These are phyloP conservation scores for Pandion haliaetus DNA, from an alignment of 2,113 vertebrate genomes.

Conservation along the genomic window DNA sequence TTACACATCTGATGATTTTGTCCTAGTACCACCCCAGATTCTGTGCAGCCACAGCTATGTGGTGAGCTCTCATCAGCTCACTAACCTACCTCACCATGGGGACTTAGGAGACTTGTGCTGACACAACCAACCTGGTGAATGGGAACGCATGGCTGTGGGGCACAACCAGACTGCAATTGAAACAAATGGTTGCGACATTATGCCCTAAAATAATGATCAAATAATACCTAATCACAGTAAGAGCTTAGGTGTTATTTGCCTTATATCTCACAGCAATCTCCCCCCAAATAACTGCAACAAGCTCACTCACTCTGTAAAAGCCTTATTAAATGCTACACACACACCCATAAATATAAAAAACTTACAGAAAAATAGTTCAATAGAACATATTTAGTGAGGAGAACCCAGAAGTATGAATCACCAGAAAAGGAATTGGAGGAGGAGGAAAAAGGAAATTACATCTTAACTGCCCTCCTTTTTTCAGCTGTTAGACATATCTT, in stretches of 20 bases:
- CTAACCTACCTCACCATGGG: accelerated
- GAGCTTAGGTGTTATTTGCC: background rate
- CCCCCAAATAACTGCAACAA: background rate
- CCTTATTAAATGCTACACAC: background rate
- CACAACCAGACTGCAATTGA: background rate
- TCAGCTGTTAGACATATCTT: background rate
- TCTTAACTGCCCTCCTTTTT: background rate
- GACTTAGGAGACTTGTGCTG: background rate
- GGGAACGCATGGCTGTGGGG: accelerated
- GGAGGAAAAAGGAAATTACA: background rate
- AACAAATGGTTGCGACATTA: background rate
- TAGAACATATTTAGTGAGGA: background rate
- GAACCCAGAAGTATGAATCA: background rate
- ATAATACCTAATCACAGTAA: background rate
- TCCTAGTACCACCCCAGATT: background rate
- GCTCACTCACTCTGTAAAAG: background rate
- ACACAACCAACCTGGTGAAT: accelerated
- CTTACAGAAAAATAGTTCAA: background rate
- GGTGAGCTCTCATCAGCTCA: background rate
- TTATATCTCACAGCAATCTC: background rate
- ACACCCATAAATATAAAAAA: background rate
- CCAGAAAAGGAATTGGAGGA: background rate
- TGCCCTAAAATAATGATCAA: background rate
- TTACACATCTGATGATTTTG: background rate
- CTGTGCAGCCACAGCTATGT: accelerated